Evolutionary conservation across 2,113 vertebrate species (phyloP), one percentile per base, ranked within the genome.

Genomic region (Phaethon lepturus): DNA sequence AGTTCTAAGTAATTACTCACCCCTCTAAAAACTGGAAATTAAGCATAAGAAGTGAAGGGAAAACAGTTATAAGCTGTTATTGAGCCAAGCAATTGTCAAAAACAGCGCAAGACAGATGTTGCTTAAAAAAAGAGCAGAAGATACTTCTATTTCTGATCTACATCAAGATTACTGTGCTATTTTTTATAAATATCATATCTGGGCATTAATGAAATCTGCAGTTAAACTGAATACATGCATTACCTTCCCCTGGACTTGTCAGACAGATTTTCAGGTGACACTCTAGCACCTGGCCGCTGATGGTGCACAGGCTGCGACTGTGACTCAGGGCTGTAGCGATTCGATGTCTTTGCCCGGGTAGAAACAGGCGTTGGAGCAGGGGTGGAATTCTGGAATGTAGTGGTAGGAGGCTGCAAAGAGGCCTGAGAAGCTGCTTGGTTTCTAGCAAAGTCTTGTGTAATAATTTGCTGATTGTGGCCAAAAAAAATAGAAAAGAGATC

Each of bases 391-490:
- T 99, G 99, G 99, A 99, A 99, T 97, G 98, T 98, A 94, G 98
- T 98, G 95, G 98, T 98, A 19, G 99, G 98, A 89, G 99, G 98
- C 77, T 98, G 98, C 93, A 98, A 98, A 74, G 98, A 82, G 56
- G 98, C 53, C 93, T 98, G 98, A 35, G 96, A 96, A 58, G 97
- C 91, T 55, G 99, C 99, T 96, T 99, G 99, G 97, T 99, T 99
- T 97, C 99, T 98, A 96, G 99, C 99, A 95, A 99, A 99, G 98
- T 99, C 99, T 97, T 99, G 99, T 75, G 99, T 99, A 97, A 99
- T 99, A 95, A 99, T 99, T 98, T 99, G 99, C 99, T 99, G 98
- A 75, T 69, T 49, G 29, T 29, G 17, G 59, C 17, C 13, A 73
- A 53, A 49, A 29, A 38, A 85, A 40, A 35, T 0, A 91, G 80